Conservation (phyloP, 2,888 invertebrate genomes). For the Apodemia mormo region DNA sequence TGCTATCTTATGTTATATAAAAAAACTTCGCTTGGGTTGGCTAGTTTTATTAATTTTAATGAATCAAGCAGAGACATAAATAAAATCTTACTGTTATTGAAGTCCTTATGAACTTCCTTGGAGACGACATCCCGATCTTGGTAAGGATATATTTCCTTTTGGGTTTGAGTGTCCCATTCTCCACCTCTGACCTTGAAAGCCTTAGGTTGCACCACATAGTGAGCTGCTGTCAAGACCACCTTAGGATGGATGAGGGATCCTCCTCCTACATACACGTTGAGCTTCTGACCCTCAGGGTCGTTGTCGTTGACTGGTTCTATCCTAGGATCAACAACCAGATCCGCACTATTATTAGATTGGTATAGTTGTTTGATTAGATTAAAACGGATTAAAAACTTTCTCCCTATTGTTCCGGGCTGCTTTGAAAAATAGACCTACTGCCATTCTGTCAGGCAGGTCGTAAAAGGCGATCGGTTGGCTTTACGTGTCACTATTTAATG, state of each 20-base stretch:
- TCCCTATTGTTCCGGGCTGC: too few species aligned
- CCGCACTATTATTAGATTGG: constrained; percentile 14
- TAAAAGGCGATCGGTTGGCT: too few species aligned
- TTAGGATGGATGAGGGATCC: constrained; percentile 87
- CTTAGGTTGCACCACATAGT: constrained; percentile 53
- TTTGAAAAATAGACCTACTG: too few species aligned
- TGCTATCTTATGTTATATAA: too few species aligned
- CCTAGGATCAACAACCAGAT: constrained; percentile 42
- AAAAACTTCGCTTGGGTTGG: too few species aligned
- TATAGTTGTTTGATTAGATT: constrained; percentile 26
- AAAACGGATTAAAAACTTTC: constrained; percentile 1
- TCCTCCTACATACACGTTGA: constrained; percentile 77
- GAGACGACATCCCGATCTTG: constrained; percentile 83
- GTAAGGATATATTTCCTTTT: constrained; percentile 83
- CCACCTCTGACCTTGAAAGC: constrained; percentile 81
- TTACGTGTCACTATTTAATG: too few species aligned
- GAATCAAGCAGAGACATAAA: too few species aligned
- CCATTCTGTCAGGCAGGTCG: too few species aligned
- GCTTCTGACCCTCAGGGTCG: constrained; percentile 69
- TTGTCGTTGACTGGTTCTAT: constrained; percentile 70
- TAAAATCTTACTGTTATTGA: constrained; percentile 43
- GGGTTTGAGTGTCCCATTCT: constrained; percentile 87
- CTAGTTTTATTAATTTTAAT: too few species aligned
- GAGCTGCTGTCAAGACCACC: constrained; percentile 89
- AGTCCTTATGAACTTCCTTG: constrained; percentile 83